Base-by-base conservation (phyloP, 2,797 vertebrate genomes). In the Microchirus variegatus region DNA sequence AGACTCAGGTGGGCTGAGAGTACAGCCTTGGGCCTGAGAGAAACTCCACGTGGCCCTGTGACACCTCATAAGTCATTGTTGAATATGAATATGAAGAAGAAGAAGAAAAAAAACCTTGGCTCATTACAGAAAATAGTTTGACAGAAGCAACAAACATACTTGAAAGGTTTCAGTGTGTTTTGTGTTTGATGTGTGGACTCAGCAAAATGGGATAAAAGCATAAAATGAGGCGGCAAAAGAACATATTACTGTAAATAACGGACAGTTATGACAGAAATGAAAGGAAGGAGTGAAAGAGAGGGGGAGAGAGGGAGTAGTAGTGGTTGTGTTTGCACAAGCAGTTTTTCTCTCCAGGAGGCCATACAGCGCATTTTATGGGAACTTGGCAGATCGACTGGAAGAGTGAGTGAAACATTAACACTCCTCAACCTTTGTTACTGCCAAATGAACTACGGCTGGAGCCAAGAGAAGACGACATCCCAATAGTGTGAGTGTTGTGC, bases 321-420 rank as follows among this genome's bases (percentile, higher is more conserved):
- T 31, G 8, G 51, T 49, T 63, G 52, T 80, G 78, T 76, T 76
- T 81, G 63, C 66, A 75, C 73, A 72, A 79, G 80, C 75, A 78
- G 19, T 75, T 86, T 83, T 80, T 69, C 57, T 77, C 64, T 78
- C 36, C 47, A 56, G 46, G 64, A 67, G 48, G 63, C 69, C 67
- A 47, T 53, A 67, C 65, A 14, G 69, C 70, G 73, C 70, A 63
- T 78, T 82, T 88, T 83, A n/a, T 81, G 73, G 55, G 52, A 80
- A 80, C 71, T 85, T 82, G 82, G 86, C 83, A 78, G 63, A 59
- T 15, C 53, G 45, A 65, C 50, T 47, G 62, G 66, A 40, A 62
- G 65, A 67, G 73, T 62, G 73, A 82, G 83, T 81, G 66, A 84
- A 83, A 84, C 76, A 83, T 87, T 71, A 87, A 83, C 80, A 78